Base-by-base conservation (phyloP, 2,888 invertebrate genomes). In the Chaetogeoica ovagalla region DNA sequence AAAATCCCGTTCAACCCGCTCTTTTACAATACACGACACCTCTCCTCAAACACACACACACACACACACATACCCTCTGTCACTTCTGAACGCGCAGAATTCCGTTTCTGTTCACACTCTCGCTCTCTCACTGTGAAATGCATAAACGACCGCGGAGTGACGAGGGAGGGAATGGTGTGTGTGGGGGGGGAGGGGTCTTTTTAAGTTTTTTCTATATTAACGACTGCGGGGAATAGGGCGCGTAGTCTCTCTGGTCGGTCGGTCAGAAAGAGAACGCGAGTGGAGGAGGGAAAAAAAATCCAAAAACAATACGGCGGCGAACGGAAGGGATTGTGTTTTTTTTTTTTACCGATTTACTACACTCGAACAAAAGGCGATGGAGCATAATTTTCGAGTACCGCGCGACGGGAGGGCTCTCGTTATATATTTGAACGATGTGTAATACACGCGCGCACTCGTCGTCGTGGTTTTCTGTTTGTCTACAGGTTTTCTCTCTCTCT, bases 131-230 rank as follows among this genome's bases (percentile, higher is more conserved):
- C 37, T 21, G 21, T 7, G 59, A 43, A 43, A 43, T 21, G n/a
- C 21, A 60, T 23, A 13, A 23, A 59, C 59, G 60, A 30, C 30
- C 30, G 15, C 68, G 68, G 68, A 68, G 68, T 74, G 74, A 2
- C 30, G 30, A 30, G 30, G 30, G 30, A 4, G 4, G 4, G n/a
- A n/a, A n/a, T n/a, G n/a, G n/a, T n/a, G n/a, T n/a, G n/a, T n/a
- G n/a, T n/a, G n/a, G n/a, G n/a, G 30, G 30, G 30, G 4, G 4
- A 30, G 30, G 30, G 63, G 66, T 69, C n/a, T n/a, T n/a, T 76
- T 76, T 76, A 52, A 55, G 75, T 69, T 76, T 76, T 76, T 68
- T 76, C 30, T 30, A 30, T 30, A 76, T 76, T 76, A 76, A 76
- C 76, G 30, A 30, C 30, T 30, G 2, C 4, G 4, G 69, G 4